Evolutionary conservation across 2,888 invertebrate species (phyloP).

Genomic region (Zhengitettix transpicula): DNA sequence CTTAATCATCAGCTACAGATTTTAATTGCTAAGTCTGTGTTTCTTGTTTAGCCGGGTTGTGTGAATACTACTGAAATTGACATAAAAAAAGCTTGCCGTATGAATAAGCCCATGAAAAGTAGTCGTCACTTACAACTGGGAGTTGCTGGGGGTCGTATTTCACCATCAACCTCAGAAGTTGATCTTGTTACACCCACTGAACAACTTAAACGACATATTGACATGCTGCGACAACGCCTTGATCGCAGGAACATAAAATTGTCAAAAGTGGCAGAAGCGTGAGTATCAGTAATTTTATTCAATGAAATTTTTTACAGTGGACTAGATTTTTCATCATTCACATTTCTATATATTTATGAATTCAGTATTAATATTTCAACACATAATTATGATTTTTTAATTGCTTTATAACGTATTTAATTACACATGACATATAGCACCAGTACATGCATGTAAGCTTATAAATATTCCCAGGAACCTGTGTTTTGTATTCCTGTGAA

Average conservation of each 20-base stretch:
- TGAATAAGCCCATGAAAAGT: conserved; percentile 28
- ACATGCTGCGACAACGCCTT: conserved; percentile 51
- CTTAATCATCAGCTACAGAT: not conserved
- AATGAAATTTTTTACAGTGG: not conserved
- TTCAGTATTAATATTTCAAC: too few relatives aligned
- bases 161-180: conserved; percentile 32
- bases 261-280: conserved; percentile 90
- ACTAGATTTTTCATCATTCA: not conserved
- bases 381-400: too few relatives aligned
- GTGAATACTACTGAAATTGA: conserved; percentile 98
- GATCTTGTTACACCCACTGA: conserved; percentile 33
- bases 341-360: not conserved
- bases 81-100: conserved; percentile 81
- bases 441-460: too few relatives aligned
- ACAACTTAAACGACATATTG: conserved; percentile 19
- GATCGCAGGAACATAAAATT: conserved; percentile 79
- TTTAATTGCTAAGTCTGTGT: not conserved
- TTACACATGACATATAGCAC: too few relatives aligned
- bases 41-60: conserved; percentile 69
- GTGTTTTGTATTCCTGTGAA: too few relatives aligned
- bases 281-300: conserved; percentile 27
- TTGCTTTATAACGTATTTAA: too few relatives aligned
- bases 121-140: conserved; percentile 9
- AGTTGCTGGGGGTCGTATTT: conserved; percentile 35
- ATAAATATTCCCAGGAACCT: too few relatives aligned